phyloP scores from a whole-genome alignment of 2,888 invertebrate species.

The Augiades crinisus region DNA sequence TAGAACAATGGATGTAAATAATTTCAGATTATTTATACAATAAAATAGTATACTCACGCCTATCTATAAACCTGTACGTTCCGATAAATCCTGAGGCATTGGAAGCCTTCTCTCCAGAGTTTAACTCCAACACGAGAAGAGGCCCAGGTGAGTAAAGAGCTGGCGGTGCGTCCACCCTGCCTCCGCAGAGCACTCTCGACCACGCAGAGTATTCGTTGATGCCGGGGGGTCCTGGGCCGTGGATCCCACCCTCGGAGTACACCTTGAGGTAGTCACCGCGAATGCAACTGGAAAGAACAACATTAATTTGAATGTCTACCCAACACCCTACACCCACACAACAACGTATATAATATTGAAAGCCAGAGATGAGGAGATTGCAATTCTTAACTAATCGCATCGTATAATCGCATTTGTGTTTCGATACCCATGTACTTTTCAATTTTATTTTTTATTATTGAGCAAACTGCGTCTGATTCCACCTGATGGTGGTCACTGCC shows the following conservation, averaged over 20 bases:
- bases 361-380: too few species aligned
- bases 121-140: constrained; percentile 87
- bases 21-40: too few species aligned
- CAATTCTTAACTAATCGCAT: too few species aligned
- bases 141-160: constrained; percentile 88
- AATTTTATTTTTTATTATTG: too few species aligned
- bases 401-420: too few species aligned
- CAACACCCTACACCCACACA: too few species aligned
- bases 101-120: constrained; percentile 76
- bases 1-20: too few species aligned
- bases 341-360: too few species aligned
- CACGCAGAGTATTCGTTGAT: constrained; percentile 91
- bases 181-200: constrained; percentile 87
- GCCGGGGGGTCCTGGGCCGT: constrained; percentile 84
- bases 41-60: constrained; percentile 87
- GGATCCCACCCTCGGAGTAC: constrained; percentile 88
- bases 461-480: too few species aligned
- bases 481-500: too few species aligned
- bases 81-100: constrained; percentile 87
- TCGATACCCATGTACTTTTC: too few species aligned
- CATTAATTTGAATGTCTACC: too few species aligned
- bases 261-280: constrained; percentile 89
- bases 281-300: constrained; percentile 83
- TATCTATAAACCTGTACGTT: constrained; percentile 88
- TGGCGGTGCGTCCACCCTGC: constrained; percentile 85